Evolutionary conservation across 2,888 invertebrate species (phyloP).

Genomic region (Parnassius glacialis): DNA sequence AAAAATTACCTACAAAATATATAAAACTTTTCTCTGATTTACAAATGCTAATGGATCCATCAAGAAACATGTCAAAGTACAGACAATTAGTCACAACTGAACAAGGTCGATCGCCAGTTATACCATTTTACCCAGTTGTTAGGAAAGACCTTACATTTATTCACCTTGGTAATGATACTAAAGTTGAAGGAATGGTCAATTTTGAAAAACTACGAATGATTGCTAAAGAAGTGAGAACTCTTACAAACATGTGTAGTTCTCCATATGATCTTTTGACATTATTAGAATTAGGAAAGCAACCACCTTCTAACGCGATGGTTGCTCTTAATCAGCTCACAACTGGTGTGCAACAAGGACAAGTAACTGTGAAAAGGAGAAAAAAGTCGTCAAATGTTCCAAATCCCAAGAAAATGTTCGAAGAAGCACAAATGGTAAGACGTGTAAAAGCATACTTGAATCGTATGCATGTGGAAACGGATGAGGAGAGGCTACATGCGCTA

Average conservation of each 20-base stretch:
- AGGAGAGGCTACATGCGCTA: constrained; percentile 92
- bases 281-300: constrained; percentile 92
- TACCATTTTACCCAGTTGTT: constrained; percentile 95
- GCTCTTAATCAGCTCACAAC: constrained; percentile 93
- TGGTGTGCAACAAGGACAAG: constrained; percentile 85
- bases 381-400: constrained; percentile 95
- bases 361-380: constrained; percentile 94
- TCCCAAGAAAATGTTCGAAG: constrained; percentile 99
- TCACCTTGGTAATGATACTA: constrained; percentile 96
- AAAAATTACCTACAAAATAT: constrained; percentile 97
- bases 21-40: constrained; percentile 95
- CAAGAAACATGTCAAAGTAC: constrained; percentile 99
- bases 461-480: constrained; percentile 95
- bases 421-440: constrained; percentile 98
- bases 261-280: constrained; percentile 93
- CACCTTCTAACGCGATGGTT: constrained; percentile 93
- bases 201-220: constrained; percentile 99
- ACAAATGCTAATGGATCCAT: constrained; percentile 98
- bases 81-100: constrained; percentile 95
- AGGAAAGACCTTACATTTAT: constrained; percentile 98
- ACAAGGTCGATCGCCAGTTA: constrained; percentile 90
- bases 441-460: constrained; percentile 97
- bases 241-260: constrained; percentile 97
- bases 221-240: constrained; percentile 94
- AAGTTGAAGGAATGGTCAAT: constrained; percentile 94